phyloP scores from a whole-genome alignment of 2,113 vertebrate genomes.

The Pipra filicauda region DNA sequence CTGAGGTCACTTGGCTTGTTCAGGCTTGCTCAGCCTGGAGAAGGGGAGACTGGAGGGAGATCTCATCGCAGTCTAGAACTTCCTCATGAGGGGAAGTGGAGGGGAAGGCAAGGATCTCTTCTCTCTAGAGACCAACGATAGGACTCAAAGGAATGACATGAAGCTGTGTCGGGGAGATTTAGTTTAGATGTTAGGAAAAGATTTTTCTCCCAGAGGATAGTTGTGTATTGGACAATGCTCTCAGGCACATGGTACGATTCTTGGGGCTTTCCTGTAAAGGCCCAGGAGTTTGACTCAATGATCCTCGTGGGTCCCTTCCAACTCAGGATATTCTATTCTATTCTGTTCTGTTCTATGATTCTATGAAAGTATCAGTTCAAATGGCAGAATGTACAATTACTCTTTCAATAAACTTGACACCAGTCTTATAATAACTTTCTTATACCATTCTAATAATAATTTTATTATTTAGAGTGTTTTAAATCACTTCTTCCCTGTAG shows the following conservation, averaged over 20 bases:
- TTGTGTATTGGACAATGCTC: background rate
- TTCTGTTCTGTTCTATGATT: background rate
- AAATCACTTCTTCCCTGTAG: background rate
- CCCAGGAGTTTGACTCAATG: background rate
- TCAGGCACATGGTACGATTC: background rate
- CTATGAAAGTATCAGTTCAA: background rate
- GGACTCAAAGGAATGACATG: background rate
- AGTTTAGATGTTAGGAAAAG: background rate
- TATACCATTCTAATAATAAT: background rate
- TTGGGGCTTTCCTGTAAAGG: background rate
- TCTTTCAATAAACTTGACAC: background rate
- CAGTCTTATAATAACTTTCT: background rate
- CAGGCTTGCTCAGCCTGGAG: background rate
- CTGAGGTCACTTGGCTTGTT: background rate
- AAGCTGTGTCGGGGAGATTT: background rate
- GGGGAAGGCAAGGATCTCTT: accelerated
- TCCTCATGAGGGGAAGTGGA: background rate
- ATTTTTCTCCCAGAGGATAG: background rate
- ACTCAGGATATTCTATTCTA: background rate
- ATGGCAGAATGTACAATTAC: background rate
- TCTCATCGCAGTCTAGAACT: background rate
- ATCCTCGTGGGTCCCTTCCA: background rate
- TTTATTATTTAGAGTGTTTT: background rate
- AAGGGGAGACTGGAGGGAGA: background rate
- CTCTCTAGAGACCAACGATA: background rate